A percentile compares a stretch with the other conserved stretches of the same genome.
phyloP scores from a whole-genome alignment of 2,113 vertebrate species.

The Petroica traversi region DNA sequence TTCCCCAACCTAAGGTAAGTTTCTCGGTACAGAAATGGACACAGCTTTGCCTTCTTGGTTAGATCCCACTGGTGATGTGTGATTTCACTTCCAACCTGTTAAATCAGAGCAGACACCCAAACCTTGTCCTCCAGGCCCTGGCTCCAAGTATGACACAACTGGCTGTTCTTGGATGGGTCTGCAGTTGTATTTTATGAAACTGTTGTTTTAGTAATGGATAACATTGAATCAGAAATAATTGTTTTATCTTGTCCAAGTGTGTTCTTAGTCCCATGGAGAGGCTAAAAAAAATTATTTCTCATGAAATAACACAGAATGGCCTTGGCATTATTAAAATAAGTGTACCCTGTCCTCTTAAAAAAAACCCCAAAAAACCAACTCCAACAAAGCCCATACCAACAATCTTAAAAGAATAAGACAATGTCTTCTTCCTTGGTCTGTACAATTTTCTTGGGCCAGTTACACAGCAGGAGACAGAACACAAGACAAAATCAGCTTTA shows the following conservation, averaged over 20 bases:
- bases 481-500: not conserved
- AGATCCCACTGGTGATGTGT: not conserved
- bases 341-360: fast-evolving
- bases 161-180: not conserved
- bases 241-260: not conserved
- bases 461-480: not conserved
- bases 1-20: not conserved
- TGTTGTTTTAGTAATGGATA: not conserved
- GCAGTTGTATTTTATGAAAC: not conserved
- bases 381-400: fast-evolving
- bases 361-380: not conserved
- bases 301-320: not conserved
- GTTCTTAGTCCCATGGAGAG: not conserved
- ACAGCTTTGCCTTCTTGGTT: not conserved
- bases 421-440: not conserved
- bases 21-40: not conserved
- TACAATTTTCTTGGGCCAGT: not conserved
- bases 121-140: not conserved
- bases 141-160: not conserved
- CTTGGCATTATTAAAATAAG: not conserved
- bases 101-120: not conserved
- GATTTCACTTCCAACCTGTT: not conserved
- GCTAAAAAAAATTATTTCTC: not conserved
- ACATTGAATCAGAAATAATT: not conserved
- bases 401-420: not conserved